phyloP scores from a whole-genome alignment of 2,113 vertebrate genomes.

The Amblyopsis rosae region DNA sequence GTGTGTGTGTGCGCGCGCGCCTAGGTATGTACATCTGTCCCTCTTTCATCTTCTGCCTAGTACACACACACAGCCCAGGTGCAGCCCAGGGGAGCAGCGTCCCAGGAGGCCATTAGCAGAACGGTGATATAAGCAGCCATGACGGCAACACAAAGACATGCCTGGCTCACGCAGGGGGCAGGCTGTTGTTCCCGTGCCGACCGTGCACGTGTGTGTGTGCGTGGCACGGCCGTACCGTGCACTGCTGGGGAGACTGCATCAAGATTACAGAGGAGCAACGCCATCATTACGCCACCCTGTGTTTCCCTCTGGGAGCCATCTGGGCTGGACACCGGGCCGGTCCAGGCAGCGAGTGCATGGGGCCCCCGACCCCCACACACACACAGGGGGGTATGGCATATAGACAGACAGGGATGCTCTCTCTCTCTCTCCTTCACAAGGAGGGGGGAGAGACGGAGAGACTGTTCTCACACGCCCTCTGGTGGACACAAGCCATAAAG shows the following conservation, averaged over 20 bases:
- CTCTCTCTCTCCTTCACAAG: too few species aligned
- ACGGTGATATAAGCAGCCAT: constrained; percentile 68
- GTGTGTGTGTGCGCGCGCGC: not conserved
- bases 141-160: constrained; percentile 72
- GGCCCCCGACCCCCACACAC: constrained; percentile 25
- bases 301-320: constrained; percentile 73
- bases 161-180: constrained; percentile 52
- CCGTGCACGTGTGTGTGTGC: not conserved
- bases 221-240: not conserved
- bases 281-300: constrained; percentile 74
- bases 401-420: too few species aligned
- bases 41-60: constrained; percentile 77
- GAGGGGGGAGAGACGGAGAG: constrained; percentile 42
- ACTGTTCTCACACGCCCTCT: not conserved
- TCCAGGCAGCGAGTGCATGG: constrained; percentile 70
- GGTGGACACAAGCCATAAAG: too few species aligned
- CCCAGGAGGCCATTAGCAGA: constrained; percentile 67
- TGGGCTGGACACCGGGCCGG: constrained; percentile 65
- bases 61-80: constrained; percentile 67
- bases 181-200: constrained; percentile 53
- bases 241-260: constrained; percentile 56
- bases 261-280: constrained; percentile 80
- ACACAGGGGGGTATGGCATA: too few species aligned
- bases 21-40: constrained; percentile 75
- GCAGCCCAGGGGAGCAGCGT: constrained; percentile 71